Percentiles rank a stretch among this genome's conserved stretches.
These are phyloP conservation scores for Lucifuga dentata DNA, from an alignment of 2,113 vertebrate species.

Conservation along the genomic window DNA sequence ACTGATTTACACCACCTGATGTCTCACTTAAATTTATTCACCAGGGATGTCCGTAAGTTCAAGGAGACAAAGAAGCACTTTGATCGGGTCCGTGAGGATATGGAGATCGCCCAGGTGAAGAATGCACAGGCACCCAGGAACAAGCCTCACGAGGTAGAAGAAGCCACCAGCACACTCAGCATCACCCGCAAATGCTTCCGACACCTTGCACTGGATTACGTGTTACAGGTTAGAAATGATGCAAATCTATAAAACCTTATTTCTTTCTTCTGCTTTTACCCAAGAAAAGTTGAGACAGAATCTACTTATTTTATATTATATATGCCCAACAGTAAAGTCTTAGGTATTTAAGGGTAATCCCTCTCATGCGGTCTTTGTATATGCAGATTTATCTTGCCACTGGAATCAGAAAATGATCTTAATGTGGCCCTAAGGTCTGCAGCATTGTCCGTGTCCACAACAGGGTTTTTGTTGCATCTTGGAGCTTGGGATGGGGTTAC, in stretches of 20 bases:
- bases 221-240: slow-evolving; percentile 89
- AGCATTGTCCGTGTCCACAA: background rate
- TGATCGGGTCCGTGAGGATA: slow-evolving; percentile 92
- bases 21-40: background rate
- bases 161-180: slow-evolving; percentile 89
- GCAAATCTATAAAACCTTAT: background rate
- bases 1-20: background rate
- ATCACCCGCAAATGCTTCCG: slow-evolving; percentile 95
- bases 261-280: background rate
- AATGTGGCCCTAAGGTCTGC: slow-evolving; percentile 9
- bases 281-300: too few species aligned
- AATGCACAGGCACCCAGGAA: slow-evolving; percentile 95
- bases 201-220: slow-evolving; percentile 95
- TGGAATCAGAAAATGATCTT: background rate
- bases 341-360: too few species aligned
- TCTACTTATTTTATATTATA: too few species aligned
- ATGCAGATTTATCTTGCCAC: background rate
- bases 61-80: slow-evolving; percentile 99
- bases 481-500: too few species aligned
- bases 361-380: too few species aligned
- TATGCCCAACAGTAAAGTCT: too few species aligned
- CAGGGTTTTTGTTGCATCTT: too few species aligned
- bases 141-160: slow-evolving; percentile 96
- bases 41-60: slow-evolving; percentile 95
- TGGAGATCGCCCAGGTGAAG: slow-evolving; percentile 96